Percentiles rank a stretch among this genome's conserved stretches.
phyloP scores from a whole-genome alignment of 2,113 vertebrate genomes.

The Seriola rivoliana region DNA sequence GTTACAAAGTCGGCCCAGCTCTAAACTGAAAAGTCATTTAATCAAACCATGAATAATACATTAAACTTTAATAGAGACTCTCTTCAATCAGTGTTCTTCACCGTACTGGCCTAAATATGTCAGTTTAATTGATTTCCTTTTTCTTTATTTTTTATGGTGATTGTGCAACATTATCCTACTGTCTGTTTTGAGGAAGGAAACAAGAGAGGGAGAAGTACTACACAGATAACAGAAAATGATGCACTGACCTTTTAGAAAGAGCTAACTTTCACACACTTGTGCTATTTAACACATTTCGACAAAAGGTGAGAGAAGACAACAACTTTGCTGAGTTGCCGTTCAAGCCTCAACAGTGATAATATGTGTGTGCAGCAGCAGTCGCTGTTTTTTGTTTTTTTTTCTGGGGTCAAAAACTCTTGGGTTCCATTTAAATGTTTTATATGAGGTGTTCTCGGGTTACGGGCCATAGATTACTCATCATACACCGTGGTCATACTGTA shows the following conservation, averaged over 20 bases:
- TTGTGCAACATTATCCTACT: slow-evolving; percentile 31
- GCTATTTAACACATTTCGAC: slow-evolving; percentile 12
- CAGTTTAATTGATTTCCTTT: neutral
- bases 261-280: slow-evolving; percentile 15
- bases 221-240: slow-evolving; percentile 6
- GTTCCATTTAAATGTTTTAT: neutral
- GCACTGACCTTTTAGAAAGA: slow-evolving; percentile 4
- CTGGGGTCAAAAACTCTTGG: neutral
- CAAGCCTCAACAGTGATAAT: neutral
- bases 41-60: neutral
- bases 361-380: neutral
- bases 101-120: neutral
- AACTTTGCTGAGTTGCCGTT: neutral
- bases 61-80: neutral
- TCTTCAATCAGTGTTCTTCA: neutral
- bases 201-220: slow-evolving; percentile 26
- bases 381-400: neutral
- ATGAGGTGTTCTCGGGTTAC: neutral
- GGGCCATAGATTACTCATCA: neutral
- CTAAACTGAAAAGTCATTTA: neutral
- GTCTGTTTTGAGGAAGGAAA: slow-evolving; percentile 68
- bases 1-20: neutral
- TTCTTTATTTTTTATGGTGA: neutral
- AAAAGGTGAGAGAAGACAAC: neutral
- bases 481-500: neutral